Evolutionary conservation across 2,888 invertebrate species (phyloP), one percentile per base, ranked within the genome.

Genomic region (Osedax fenrisi): DNA sequence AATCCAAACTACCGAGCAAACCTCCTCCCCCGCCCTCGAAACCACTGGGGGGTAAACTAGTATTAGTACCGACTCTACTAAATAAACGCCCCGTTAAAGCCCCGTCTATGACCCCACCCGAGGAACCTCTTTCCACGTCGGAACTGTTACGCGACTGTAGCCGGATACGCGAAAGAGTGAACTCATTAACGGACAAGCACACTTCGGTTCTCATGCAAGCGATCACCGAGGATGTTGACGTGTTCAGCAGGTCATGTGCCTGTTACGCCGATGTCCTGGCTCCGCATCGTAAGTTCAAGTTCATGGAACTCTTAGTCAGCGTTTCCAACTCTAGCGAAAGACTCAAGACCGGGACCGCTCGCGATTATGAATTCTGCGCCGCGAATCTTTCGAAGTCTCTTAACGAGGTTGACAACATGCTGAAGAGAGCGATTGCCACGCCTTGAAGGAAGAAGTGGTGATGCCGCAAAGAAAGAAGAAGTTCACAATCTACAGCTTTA

Each of bases 241-340:
- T 90, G 78, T 88, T 94, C 80, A 91, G 92, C 64, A 56, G 59
- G 5, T 27, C 73, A 17, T 94, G 93, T 85, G 88, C 90, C 80
- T 89, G 90, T 79, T 92, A 91, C 81, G 91, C 91, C 21, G 94
- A 94, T 80, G 88, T 88, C 78, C 89, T 91, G 81, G 90, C 92
- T 13, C 91, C 92, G 22, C 92, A 92, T 82, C 89, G 90, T 71
- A 90, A 93, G 81, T 92, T 94, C 85, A 91, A 92, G 80, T 90
- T 92, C 82, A 89, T 91, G 59, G 86, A 86, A 77, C 81, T 86
- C 59, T 79, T 86, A 73, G 81, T 82, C 25, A 72, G 74, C 17
- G 68, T 79, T 17, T 75, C 78, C 23, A 74, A 71, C 1, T 69
- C 77, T 2, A 76, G 75, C 74, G 81, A 75, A 73, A 81, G 72